Conservation (phyloP, 2,113 vertebrate genomes). For the Corydoras maculifer region DNA sequence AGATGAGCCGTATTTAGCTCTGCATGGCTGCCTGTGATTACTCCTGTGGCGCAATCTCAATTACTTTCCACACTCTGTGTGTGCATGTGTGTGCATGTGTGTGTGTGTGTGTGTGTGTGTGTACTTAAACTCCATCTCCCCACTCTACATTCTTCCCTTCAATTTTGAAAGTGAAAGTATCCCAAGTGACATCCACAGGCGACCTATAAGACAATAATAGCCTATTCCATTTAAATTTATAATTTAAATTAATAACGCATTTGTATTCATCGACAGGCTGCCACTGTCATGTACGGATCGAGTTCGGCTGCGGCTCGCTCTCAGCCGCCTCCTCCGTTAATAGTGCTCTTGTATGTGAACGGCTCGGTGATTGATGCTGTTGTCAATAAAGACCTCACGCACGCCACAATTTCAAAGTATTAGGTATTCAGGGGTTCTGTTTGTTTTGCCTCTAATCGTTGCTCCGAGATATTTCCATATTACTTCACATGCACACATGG, state of each 20-base stretch:
- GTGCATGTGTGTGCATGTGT: slow-evolving; percentile 20
- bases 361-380: slow-evolving; percentile 27
- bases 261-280: slow-evolving; percentile 41
- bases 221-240: slow-evolving; percentile 45
- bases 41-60: slow-evolving; percentile 46
- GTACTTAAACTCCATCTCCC: slow-evolving; percentile 25
- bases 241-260: slow-evolving; percentile 47
- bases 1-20: slow-evolving; percentile 41
- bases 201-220: slow-evolving; percentile 47
- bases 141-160: slow-evolving; percentile 31
- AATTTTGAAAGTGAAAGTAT: slow-evolving; percentile 39
- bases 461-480: slow-evolving; percentile 15
- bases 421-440: slow-evolving; percentile 8
- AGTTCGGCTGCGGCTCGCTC: slow-evolving; percentile 31
- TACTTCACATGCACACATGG: background rate
- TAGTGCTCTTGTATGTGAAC: slow-evolving; percentile 28
- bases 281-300: slow-evolving; percentile 32
- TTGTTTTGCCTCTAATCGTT: slow-evolving; percentile 10
- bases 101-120: slow-evolving; percentile 28
- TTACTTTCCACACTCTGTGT: slow-evolving; percentile 38
- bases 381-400: slow-evolving; percentile 25
- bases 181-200: slow-evolving; percentile 36
- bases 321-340: slow-evolving; percentile 35
- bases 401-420: slow-evolving; percentile 13
- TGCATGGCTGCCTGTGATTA: slow-evolving; percentile 43